Evolutionary conservation across 2,888 invertebrate species (phyloP), one percentile per base, ranked within the genome.

Genomic region (Desoria tigrina): DNA sequence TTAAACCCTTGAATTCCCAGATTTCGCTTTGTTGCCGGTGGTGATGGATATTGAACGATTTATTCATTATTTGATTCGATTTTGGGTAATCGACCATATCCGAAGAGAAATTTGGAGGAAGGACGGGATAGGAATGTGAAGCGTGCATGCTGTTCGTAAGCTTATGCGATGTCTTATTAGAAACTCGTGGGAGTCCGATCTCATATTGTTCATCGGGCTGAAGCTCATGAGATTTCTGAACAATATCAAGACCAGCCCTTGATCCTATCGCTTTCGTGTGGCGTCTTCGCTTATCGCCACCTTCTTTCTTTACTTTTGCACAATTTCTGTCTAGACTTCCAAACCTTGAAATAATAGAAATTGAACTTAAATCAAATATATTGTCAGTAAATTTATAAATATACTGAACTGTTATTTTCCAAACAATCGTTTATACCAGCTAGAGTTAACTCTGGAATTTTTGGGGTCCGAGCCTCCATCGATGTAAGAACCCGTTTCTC

Each of bases 261-360:
- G 73, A 73, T 11, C 72, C 73, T 1, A 75, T 73, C 1, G 73
- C 73, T 63, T 75, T 75, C n/a, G 73, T 75, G 56, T 75, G 73
- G 16, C 75, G 63, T 1, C 73, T 62, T 28, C 58, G 58, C 24
- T 68, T 67, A 27, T 75, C 75, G 26, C 69, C 45, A 21, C 60
- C 62, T 4, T 59, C 60, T 21, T 72, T 60, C 51, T 72, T 75
- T 60, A 69, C 70, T 32, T 69, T 73, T 7, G 58, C 65, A 45
- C 70, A 42, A 54, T 73, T 73, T 21, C 86, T 81, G 78, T 86
- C 86, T 39, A 86, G 80, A 78, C 86, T 86, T 2, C 86, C 85
- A 78, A 85, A 86, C 75, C 84, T 83, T 26, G 4, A 16, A 45
- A 45, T 16, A 16, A 32, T 32, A 32, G 11, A 32, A 4, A 32